phyloP scores from a whole-genome alignment of 2,113 vertebrate genomes.

The Zootoca vivipara region DNA sequence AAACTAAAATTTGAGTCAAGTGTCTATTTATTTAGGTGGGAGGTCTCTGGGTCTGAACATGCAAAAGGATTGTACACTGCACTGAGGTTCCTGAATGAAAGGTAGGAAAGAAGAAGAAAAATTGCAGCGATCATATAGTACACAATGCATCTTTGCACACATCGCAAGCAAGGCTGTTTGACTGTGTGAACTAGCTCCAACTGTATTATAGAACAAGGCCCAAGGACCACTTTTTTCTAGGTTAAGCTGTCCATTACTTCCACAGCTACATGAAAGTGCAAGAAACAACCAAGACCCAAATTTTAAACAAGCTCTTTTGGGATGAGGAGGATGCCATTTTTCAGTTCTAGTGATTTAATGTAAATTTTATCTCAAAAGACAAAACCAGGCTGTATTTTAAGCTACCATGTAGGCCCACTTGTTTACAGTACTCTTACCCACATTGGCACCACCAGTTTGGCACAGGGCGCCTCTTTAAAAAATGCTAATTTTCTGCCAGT shows the following conservation, averaged over 20 bases:
- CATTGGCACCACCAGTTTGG: slow-evolving; percentile 19
- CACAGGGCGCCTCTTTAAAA: background rate
- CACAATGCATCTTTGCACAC: background rate
- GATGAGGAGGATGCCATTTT: background rate
- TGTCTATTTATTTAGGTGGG: too few species aligned
- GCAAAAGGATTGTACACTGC: too few species aligned
- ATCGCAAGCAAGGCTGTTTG: too few species aligned
- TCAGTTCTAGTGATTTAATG: slow-evolving; percentile 48
- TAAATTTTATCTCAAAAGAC: slow-evolving; percentile 56
- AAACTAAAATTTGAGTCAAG: too few species aligned
- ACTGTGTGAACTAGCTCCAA: background rate
- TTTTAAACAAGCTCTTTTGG: slow-evolving; percentile 35
- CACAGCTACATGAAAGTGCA: slow-evolving; percentile 9
- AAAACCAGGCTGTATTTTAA: slow-evolving; percentile 51
- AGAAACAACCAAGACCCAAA: background rate
- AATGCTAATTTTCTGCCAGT: slow-evolving; percentile 28
- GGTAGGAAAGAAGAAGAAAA: too few species aligned
- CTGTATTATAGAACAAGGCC: too few species aligned
- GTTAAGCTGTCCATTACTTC: slow-evolving; percentile 37
- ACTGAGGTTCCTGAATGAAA: too few species aligned
- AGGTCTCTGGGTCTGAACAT: too few species aligned
- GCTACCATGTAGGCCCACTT: slow-evolving; percentile 42
- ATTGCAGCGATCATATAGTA: background rate
- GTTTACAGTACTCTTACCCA: slow-evolving; percentile 48
- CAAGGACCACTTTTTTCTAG: background rate